phyloP scores from a whole-genome alignment of 2,797 vertebrate genomes.

The Myotis daubentonii region DNA sequence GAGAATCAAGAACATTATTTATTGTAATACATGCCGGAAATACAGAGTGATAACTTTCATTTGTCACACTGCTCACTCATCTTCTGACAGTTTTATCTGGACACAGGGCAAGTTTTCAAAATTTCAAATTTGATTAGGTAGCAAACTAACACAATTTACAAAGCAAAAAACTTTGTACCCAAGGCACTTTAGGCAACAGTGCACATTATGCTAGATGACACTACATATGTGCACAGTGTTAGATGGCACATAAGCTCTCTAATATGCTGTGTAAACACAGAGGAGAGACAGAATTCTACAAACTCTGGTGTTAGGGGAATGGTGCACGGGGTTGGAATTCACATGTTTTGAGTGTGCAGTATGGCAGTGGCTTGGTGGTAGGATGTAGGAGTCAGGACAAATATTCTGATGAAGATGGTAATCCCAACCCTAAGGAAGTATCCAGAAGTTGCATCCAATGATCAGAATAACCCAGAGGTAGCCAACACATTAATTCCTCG shows the following conservation, averaged over 20 bases:
- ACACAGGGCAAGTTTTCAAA: not conserved
- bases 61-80: not conserved
- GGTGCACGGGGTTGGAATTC: not conserved
- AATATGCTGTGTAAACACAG: not conserved
- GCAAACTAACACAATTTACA: not conserved
- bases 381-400: not conserved
- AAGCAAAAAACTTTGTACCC: not conserved
- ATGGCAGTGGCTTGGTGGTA: not conserved
- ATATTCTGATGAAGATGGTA: not conserved
- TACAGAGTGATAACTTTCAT: constrained; percentile 18
- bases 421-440: not conserved
- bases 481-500: not conserved
- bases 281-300: not conserved
- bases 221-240: not conserved
- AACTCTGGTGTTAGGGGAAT: not conserved
- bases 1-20: not conserved
- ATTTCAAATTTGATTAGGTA: constrained; percentile 5
- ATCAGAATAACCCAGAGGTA: not conserved
- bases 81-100: not conserved
- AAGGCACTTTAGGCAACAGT: not conserved
- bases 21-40: not conserved
- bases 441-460: not conserved
- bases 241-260: not conserved
- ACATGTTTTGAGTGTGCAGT: not conserved
- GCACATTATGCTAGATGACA: not conserved